These are phyloP conservation scores for Acleris literana DNA, from an alignment of 2,888 invertebrate genomes.

Conservation along the genomic window DNA sequence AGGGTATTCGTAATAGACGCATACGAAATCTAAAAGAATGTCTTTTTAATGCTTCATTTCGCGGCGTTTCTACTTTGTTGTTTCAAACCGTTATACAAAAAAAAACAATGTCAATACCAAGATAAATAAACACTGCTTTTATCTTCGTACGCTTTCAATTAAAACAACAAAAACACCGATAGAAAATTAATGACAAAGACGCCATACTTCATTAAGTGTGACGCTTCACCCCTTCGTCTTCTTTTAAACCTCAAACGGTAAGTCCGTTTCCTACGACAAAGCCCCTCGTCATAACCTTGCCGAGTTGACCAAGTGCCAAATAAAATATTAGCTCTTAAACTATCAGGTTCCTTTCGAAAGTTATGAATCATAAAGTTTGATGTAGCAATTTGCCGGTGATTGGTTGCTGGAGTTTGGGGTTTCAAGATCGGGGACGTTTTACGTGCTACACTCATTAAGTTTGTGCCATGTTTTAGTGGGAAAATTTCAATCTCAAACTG, in stretches of 20 bases:
- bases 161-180: too few species aligned
- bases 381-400: conserved; percentile 37
- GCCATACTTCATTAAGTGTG: background rate
- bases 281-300: conserved; percentile 45
- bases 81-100: too few species aligned
- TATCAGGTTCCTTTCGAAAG: conserved; percentile 38
- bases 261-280: conserved; percentile 20
- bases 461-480: background rate
- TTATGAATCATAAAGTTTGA: conserved; percentile 52
- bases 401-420: conserved; percentile 24
- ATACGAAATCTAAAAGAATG: too few species aligned
- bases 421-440: conserved; percentile 5
- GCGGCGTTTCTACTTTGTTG: too few species aligned
- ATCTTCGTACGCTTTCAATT: too few species aligned
- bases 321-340: conserved; percentile 60
- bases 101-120: too few species aligned
- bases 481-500: background rate
- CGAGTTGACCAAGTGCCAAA: conserved; percentile 67
- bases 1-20: too few species aligned
- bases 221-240: background rate
- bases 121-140: too few species aligned
- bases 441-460: background rate
- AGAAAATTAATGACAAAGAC: too few species aligned
- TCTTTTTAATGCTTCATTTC: too few species aligned
- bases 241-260: background rate